These are phyloP conservation scores for Epistrophella euchroma DNA, from an alignment of 2,888 invertebrate genomes.

Conservation along the genomic window DNA sequence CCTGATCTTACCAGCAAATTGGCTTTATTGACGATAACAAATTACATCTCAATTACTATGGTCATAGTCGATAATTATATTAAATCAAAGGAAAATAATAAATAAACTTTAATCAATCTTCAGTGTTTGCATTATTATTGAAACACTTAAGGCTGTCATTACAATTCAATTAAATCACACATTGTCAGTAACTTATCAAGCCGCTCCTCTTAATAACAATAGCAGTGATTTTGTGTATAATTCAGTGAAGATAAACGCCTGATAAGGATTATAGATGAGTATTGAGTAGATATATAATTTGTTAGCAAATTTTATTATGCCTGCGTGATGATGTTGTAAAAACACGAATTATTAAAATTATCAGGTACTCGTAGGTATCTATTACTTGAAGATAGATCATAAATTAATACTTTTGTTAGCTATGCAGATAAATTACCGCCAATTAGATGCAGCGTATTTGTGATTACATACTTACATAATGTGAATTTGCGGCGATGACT, in stretches of 20 bases:
- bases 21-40: background rate
- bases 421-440: constrained; percentile 4
- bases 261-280: background rate
- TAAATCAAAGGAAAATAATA: constrained; percentile 4
- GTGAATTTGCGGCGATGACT: background rate
- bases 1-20: background rate
- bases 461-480: background rate
- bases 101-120: constrained; percentile 4
- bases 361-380: background rate
- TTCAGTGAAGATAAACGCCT: constrained; percentile 3
- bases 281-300: background rate
- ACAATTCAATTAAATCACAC: background rate
- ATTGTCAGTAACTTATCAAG: background rate
- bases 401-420: background rate
- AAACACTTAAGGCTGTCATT: background rate
- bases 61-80: background rate
- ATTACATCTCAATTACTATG: background rate
- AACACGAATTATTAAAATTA: constrained; percentile 32
- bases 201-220: background rate
- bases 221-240: background rate
- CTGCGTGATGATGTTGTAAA: constrained; percentile 8
- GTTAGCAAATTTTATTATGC: constrained; percentile 14
- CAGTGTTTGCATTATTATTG: background rate
- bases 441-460: constrained; percentile 11
- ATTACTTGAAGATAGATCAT: background rate